phyloP scores from a whole-genome alignment of 2,113 vertebrate species.

The Verasper variegatus region DNA sequence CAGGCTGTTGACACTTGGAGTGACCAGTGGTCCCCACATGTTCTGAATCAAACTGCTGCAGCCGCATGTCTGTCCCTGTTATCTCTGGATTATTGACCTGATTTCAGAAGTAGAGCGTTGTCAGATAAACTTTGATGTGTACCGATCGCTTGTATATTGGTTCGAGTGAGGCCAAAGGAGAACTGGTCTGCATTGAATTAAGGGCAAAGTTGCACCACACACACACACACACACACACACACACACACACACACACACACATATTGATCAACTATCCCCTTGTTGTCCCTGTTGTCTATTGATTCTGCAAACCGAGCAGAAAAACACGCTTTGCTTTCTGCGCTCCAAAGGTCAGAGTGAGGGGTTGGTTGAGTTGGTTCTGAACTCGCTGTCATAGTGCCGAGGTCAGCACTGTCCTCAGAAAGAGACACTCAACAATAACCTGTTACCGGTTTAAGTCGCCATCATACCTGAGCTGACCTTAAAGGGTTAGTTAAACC shows the following conservation, averaged over 20 bases:
- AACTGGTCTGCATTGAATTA: slow-evolving; percentile 11
- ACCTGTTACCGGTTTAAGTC: not conserved
- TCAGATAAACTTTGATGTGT: slow-evolving; percentile 47
- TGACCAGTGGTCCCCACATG: slow-evolving; percentile 20
- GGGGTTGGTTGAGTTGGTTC: slow-evolving; percentile 59
- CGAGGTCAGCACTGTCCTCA: slow-evolving; percentile 41
- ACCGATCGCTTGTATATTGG: slow-evolving; percentile 24
- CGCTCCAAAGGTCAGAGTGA: slow-evolving; percentile 71
- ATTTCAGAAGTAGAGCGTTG: slow-evolving; percentile 26
- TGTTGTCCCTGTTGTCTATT: slow-evolving; percentile 54
- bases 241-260: not conserved
- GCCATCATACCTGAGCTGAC: not conserved
- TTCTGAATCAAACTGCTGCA: slow-evolving; percentile 19
- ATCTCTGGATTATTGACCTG: slow-evolving; percentile 47
- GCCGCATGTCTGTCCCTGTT: slow-evolving; percentile 12
- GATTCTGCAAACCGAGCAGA: slow-evolving; percentile 70
- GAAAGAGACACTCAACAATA: not conserved
- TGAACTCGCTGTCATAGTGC: slow-evolving; percentile 49
- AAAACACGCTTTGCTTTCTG: slow-evolving; percentile 65
- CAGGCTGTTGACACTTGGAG: not conserved
- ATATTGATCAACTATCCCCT: slow-evolving; percentile 45
- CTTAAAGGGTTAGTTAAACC: not conserved
- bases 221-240: not conserved
- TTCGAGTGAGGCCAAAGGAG: slow-evolving; percentile 39
- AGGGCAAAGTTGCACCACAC: slow-evolving; percentile 29